A percentile compares a stretch with the other conserved stretches of the same genome.
Evolutionary conservation across 2,113 vertebrate genomes (phyloP).

Genomic region (Mirza zaza): DNA sequence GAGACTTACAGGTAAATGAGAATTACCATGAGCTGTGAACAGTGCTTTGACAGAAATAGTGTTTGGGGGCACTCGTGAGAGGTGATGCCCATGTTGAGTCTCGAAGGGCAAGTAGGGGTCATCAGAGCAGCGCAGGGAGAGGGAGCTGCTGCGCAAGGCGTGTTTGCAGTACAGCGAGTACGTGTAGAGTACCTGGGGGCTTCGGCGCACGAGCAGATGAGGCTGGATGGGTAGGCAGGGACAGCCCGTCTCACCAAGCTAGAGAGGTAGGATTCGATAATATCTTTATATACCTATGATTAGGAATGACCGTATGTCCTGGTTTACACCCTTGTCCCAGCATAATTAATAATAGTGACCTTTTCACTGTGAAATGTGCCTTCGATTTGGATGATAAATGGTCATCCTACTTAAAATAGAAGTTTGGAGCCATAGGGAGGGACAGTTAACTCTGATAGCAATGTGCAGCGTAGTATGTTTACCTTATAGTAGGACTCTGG

Average conservation of each 20-base stretch:
- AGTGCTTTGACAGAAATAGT: background rate
- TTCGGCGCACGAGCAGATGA: background rate
- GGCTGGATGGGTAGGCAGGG: background rate
- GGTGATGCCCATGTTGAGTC: background rate
- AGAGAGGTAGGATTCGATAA: background rate
- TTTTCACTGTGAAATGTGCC: background rate
- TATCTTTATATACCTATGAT: background rate
- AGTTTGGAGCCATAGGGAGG: background rate
- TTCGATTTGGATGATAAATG: background rate
- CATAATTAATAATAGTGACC: background rate
- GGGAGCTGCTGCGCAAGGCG: no score
- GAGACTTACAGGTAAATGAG: background rate
- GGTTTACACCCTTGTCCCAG: background rate
- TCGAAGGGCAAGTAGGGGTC: background rate
- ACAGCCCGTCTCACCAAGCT: background rate
- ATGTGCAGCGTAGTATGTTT: background rate
- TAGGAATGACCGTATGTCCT: background rate
- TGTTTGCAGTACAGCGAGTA: background rate
- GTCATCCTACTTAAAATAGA: background rate
- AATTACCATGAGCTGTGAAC: background rate
- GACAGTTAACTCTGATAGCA: no score
- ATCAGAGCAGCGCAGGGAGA: rapidly evolving
- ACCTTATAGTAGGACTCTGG: background rate
- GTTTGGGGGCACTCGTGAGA: background rate
- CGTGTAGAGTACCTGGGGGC: background rate